Evolutionary conservation across 1,140 invertebrate species (phyloP).

Genomic region (Trichonephila clavata): DNA sequence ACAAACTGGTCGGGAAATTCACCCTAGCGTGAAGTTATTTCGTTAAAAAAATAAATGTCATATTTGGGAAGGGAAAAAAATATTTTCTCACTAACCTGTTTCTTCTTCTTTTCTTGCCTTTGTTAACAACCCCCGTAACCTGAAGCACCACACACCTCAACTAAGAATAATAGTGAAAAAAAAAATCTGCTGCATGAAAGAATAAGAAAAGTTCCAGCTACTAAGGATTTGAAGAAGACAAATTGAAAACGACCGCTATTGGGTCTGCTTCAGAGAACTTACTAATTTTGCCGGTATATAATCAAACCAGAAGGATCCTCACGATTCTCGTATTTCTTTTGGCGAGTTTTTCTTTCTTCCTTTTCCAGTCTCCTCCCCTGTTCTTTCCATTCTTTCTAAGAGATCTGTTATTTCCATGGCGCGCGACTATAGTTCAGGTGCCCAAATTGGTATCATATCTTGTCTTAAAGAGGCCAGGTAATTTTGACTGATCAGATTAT

Average conservation of each 20-base stretch:
- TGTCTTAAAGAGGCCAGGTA: conserved; percentile 24
- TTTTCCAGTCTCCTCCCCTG: not conserved
- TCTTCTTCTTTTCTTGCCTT: not conserved
- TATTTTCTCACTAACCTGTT: conserved; percentile 2
- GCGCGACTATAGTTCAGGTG: conserved; percentile 26
- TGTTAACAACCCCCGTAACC: not conserved
- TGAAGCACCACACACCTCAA: conserved; percentile 8
- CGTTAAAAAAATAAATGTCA: not conserved
- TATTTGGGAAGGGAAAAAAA: not conserved
- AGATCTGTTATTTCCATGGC: conserved; percentile 44
- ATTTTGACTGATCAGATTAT: conserved; percentile 42
- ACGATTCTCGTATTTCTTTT: conserved; percentile 33
- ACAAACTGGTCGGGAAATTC: not conserved
- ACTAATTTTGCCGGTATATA: conserved; percentile 53
- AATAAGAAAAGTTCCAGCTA: not conserved
- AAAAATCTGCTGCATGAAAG: not conserved
- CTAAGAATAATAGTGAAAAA: not conserved
- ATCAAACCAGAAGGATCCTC: conserved; percentile 39
- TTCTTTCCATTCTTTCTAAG: not conserved
- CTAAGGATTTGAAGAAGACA: conserved; percentile 41
- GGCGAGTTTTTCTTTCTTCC: not conserved
- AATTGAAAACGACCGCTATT: conserved; percentile 45
- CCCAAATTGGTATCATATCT: conserved; percentile 19
- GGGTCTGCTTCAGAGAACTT: conserved; percentile 32
- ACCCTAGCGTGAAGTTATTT: conserved; percentile 16